phyloP scores from a whole-genome alignment of 2,888 invertebrate genomes.

The Conistra vaccinii region DNA sequence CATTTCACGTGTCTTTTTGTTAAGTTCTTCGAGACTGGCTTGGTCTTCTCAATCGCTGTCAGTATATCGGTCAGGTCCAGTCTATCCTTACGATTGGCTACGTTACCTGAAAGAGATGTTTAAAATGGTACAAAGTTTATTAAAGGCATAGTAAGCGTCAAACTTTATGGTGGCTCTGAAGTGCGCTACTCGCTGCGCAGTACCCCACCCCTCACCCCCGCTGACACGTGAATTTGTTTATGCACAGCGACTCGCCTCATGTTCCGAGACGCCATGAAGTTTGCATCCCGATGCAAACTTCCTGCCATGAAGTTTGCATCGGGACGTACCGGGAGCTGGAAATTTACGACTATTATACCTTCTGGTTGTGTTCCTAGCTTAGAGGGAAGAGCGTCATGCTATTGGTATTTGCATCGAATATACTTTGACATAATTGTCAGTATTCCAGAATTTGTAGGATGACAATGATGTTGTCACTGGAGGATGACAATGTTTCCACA shows the following conservation, averaged over 20 bases:
- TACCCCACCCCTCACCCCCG: neutral
- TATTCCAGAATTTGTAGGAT: neutral
- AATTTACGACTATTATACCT: neutral
- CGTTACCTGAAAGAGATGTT: slow-evolving; percentile 66
- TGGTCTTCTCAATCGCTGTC: slow-evolving; percentile 90
- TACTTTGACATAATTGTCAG: neutral
- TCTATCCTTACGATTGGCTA: slow-evolving; percentile 80
- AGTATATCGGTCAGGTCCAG: slow-evolving; percentile 85
- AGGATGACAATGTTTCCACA: neutral
- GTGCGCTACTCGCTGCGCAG: neutral
- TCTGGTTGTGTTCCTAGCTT: neutral
- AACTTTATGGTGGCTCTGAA: neutral
- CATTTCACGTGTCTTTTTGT: slow-evolving; percentile 91
- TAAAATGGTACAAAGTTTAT: neutral
- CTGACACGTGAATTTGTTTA: neutral
- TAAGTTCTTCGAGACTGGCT: slow-evolving; percentile 90
- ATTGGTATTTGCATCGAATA: neutral
- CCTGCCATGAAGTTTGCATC: neutral
- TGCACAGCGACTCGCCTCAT: too few species aligned
- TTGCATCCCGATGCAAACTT: too few species aligned
- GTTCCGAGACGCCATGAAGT: neutral
- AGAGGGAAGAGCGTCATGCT: neutral
- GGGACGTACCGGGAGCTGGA: neutral
- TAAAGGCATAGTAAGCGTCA: neutral
- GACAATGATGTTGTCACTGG: too few species aligned